A percentile compares a stretch with the other conserved stretches of the same genome.
Evolutionary conservation across 1,140 invertebrate genomes (phyloP).

Genomic region (Aphaenogaster ashmeadi): DNA sequence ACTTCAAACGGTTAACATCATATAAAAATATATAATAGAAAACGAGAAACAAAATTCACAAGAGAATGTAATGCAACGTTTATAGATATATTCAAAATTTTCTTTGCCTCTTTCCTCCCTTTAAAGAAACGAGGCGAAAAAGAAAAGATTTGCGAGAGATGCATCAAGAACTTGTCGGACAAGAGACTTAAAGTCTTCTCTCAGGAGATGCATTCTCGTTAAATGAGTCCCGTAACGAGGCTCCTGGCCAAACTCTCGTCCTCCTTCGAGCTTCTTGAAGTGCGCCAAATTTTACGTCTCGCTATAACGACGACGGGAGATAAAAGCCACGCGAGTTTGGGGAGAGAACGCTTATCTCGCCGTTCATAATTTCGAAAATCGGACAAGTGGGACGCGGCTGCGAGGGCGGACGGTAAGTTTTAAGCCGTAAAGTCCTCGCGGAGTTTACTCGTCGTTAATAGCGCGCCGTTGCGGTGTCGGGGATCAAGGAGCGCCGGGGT

Average conservation of each 20-base stretch:
- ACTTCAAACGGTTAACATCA: neutral
- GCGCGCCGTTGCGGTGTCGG: constrained; percentile 13
- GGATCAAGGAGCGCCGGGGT: neutral
- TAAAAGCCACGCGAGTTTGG: constrained; percentile 55
- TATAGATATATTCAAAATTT: neutral
- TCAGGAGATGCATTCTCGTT: constrained; percentile 35
- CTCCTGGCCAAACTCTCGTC: constrained; percentile 49
- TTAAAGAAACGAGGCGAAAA: neutral
- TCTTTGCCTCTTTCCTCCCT: neutral
- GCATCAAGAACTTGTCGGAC: constrained; percentile 38
- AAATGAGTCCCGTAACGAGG: constrained; percentile 52
- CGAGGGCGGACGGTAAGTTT: constrained; percentile 32
- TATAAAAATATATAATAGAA: neutral
- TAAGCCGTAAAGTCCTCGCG: constrained; percentile 40
- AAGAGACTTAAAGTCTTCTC: constrained; percentile 26
- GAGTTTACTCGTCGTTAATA: constrained; percentile 55
- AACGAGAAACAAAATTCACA: neutral
- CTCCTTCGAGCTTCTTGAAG: constrained; percentile 39
- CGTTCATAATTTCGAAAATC: constrained; percentile 59
- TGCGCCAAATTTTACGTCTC: constrained; percentile 54
- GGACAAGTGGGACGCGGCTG: constrained; percentile 41
- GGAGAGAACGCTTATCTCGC: constrained; percentile 55
- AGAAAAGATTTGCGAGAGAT: constrained; percentile 6
- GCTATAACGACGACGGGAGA: constrained; percentile 14
- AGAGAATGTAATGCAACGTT: neutral